phyloP scores from a whole-genome alignment of 2,888 invertebrate species.

The Pristionchus maxplancki region DNA sequence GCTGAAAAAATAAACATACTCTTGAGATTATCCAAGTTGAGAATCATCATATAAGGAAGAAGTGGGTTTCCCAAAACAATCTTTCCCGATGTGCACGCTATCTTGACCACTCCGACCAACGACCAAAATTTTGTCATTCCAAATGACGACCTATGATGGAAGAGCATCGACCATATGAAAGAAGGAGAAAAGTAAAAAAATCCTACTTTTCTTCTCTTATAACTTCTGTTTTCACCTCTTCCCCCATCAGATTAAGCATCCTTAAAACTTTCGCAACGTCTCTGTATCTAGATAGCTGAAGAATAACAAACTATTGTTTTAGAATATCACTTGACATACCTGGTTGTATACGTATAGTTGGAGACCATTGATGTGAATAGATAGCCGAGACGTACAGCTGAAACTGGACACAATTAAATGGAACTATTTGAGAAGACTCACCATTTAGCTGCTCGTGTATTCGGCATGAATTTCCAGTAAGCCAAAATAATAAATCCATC shows the following conservation, averaged over 20 bases:
- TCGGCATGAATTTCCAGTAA: slow-evolving; percentile 97
- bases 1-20: too few relatives aligned
- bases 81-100: slow-evolving; percentile 92
- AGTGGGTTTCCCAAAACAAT: slow-evolving; percentile 95
- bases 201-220: background rate
- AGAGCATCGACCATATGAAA: background rate
- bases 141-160: background rate
- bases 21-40: slow-evolving; percentile 92
- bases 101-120: slow-evolving; percentile 65
- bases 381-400: slow-evolving; percentile 84
- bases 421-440: slow-evolving; percentile 27
- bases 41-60: slow-evolving; percentile 91
- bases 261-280: slow-evolving; percentile 18
- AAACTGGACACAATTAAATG: too few relatives aligned
- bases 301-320: background rate
- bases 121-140: slow-evolving; percentile 72
- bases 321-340: slow-evolving; percentile 22
- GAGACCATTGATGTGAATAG: slow-evolving; percentile 86
- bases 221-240: slow-evolving; percentile 34
- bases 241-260: background rate
- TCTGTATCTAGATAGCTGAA: slow-evolving; percentile 40
- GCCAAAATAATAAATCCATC: slow-evolving; percentile 97
- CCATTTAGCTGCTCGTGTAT: slow-evolving; percentile 90
- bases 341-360: slow-evolving; percentile 82
- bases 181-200: too few relatives aligned